A percentile compares a stretch with the other conserved stretches of the same genome.
Conservation (phyloP, 2,113 vertebrate genomes). For the Corynorhinus townsendii region DNA sequence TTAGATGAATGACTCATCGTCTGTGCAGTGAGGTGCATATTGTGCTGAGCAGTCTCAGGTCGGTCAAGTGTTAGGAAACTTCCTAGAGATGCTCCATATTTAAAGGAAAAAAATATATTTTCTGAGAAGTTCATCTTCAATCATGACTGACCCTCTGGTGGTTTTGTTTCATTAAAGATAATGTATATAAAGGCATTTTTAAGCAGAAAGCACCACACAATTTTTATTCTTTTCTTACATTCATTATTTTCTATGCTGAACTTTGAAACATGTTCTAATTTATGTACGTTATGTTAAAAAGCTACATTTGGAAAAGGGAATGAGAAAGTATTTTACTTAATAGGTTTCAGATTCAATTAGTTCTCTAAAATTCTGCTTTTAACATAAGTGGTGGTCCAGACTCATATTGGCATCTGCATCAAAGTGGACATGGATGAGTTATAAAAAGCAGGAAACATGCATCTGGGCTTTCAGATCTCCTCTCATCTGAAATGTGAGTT, state of each 20-base stretch:
- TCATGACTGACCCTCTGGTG: neutral
- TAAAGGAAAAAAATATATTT: neutral
- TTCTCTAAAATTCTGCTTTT: neutral
- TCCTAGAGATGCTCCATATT: constrained; percentile 16
- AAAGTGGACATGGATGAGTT: neutral
- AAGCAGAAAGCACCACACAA: neutral
- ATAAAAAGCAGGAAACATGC: neutral
- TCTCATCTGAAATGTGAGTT: neutral
- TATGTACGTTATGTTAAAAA: neutral
- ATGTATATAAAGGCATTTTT: neutral
- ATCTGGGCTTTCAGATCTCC: neutral
- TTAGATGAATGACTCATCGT: neutral
- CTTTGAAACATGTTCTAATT: constrained; percentile 23
- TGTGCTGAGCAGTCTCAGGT: neutral
- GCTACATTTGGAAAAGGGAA: neutral
- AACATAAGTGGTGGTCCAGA: neutral
- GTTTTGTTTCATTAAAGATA: constrained; percentile 27
- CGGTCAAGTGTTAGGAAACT: neutral
- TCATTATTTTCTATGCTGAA: neutral
- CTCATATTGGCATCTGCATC: neutral
- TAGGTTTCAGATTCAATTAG: neutral
- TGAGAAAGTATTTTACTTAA: neutral
- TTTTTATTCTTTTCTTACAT: neutral
- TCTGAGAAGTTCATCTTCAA: constrained; percentile 9
- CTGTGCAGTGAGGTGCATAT: neutral